These are phyloP conservation scores for Torymus texanus DNA, from an alignment of 2,888 invertebrate genomes.

Conservation along the genomic window DNA sequence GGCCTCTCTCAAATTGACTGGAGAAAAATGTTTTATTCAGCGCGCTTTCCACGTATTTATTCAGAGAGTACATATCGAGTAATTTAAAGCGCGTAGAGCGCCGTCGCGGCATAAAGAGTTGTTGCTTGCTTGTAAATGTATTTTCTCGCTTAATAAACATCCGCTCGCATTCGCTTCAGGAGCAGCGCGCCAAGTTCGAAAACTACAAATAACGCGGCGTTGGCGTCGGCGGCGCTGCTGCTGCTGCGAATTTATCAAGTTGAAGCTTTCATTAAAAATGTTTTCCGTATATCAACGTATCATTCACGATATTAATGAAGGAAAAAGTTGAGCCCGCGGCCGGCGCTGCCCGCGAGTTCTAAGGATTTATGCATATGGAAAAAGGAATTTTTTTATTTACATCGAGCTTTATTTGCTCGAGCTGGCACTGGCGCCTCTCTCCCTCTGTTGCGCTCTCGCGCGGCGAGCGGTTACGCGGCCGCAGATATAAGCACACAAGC, in stretches of 20 bases:
- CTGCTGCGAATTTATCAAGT: slow-evolving; percentile 33
- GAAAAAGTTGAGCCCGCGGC: slow-evolving; percentile 38
- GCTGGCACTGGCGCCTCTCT: not conserved
- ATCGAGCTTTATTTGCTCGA: slow-evolving; percentile 48
- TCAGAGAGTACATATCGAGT: slow-evolving; percentile 55
- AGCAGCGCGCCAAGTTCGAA: slow-evolving; percentile 33
- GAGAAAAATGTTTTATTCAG: slow-evolving; percentile 10
- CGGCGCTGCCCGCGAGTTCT: slow-evolving; percentile 8
- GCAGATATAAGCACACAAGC: slow-evolving; percentile 74
- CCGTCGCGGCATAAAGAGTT: slow-evolving; percentile 12
- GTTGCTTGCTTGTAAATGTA: slow-evolving; percentile 7
- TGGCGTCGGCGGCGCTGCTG: too few species aligned
- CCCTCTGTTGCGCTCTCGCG: not conserved
- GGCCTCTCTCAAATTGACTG: slow-evolving; percentile 5
- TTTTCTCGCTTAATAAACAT: slow-evolving; percentile 48
- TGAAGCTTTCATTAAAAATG: slow-evolving; percentile 49
- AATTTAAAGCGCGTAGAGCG: slow-evolving; percentile 12
- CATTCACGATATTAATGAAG: slow-evolving; percentile 55
- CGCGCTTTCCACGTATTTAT: slow-evolving; percentile 57
- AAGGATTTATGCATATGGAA: slow-evolving; percentile 53
- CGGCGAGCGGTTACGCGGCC: slow-evolving; percentile 67
- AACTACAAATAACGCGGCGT: slow-evolving; percentile 30
- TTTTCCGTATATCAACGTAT: slow-evolving; percentile 51
- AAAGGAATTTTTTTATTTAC: slow-evolving; percentile 54
- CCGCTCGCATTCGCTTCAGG: slow-evolving; percentile 21